Conservation (phyloP, 2,888 invertebrate genomes). For the Oligia fasciuncula region DNA sequence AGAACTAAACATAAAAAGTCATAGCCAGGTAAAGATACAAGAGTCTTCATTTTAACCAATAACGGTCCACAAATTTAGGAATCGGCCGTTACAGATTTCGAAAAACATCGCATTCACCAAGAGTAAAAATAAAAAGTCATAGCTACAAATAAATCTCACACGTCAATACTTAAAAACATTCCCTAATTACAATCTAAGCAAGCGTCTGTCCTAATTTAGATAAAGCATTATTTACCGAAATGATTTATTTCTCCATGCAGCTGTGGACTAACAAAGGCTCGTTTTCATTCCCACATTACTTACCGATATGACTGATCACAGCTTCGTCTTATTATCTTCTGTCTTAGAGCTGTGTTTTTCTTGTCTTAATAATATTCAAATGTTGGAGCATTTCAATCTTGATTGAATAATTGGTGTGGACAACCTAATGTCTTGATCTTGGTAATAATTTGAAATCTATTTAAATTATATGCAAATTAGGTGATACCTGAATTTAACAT, state of each 20-base stretch:
- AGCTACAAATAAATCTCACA: constrained; percentile 5
- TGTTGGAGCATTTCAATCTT: constrained; percentile 44
- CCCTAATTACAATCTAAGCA: constrained; percentile 74
- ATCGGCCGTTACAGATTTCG: not conserved
- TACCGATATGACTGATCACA: constrained; percentile 83
- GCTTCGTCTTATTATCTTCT: constrained; percentile 70
- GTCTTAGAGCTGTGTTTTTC: constrained; percentile 54
- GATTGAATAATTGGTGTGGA: constrained; percentile 53
- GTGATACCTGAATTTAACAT: constrained; percentile 51
- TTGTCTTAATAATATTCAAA: constrained; percentile 42
- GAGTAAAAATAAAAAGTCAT: not conserved
- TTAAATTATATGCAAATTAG: constrained; percentile 54
- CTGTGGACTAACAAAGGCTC: constrained; percentile 77
- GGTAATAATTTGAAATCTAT: constrained; percentile 41
- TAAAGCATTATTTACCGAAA: constrained; percentile 77
- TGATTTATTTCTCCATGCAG: constrained; percentile 84
- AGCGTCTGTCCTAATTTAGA: constrained; percentile 78
- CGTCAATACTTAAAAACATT: constrained; percentile 35
- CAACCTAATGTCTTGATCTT: constrained; percentile 45
- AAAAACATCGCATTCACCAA: not conserved
- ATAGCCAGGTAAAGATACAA: not conserved
- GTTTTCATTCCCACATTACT: constrained; percentile 84
- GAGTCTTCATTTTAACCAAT: not conserved
- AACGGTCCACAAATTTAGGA: not conserved
- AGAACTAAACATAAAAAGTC: no score